Evolutionary conservation across 2,888 invertebrate genomes (phyloP).

Genomic region (Lamellibrachia satsuma): DNA sequence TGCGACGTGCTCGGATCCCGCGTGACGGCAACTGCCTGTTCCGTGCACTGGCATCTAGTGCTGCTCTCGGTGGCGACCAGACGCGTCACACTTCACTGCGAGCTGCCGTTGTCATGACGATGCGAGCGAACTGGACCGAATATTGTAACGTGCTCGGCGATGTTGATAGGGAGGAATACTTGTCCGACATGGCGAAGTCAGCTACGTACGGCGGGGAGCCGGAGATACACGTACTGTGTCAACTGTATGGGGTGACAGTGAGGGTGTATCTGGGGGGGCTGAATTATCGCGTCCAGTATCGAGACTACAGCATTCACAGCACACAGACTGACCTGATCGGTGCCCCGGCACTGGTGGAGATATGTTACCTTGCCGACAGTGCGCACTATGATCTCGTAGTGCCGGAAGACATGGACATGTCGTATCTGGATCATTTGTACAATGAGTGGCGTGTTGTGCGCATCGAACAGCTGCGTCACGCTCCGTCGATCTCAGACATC

Average conservation of each 20-base stretch:
- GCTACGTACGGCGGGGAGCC: conserved; percentile 34
- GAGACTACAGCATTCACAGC: conserved; percentile 26
- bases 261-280: conserved; percentile 34
- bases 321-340: background rate
- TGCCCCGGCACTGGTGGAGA: background rate
- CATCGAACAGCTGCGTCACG: conserved; percentile 20
- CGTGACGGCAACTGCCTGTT: conserved; percentile 40
- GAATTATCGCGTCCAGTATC: conserved; percentile 13
- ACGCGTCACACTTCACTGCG: conserved; percentile 28
- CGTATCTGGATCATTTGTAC: conserved; percentile 23
- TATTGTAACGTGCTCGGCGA: conserved; percentile 24
- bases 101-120: conserved; percentile 22
- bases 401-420: background rate
- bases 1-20: conserved; percentile 32
- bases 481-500: conserved; percentile 20
- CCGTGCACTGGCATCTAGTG: conserved; percentile 29
- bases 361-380: conserved; percentile 25
- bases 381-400: conserved; percentile 39
- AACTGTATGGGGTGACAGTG: conserved; percentile 17
- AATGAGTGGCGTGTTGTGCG: conserved; percentile 22
- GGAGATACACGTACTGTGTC: conserved; percentile 31
- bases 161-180: conserved; percentile 26
- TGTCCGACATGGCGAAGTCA: conserved; percentile 24
- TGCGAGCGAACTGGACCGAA: conserved; percentile 27
- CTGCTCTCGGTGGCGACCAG: conserved; percentile 30